Evolutionary conservation across 2,888 invertebrate genomes (phyloP), one percentile per base, ranked within the genome.

Genomic region (Alloplasta piceator): DNA sequence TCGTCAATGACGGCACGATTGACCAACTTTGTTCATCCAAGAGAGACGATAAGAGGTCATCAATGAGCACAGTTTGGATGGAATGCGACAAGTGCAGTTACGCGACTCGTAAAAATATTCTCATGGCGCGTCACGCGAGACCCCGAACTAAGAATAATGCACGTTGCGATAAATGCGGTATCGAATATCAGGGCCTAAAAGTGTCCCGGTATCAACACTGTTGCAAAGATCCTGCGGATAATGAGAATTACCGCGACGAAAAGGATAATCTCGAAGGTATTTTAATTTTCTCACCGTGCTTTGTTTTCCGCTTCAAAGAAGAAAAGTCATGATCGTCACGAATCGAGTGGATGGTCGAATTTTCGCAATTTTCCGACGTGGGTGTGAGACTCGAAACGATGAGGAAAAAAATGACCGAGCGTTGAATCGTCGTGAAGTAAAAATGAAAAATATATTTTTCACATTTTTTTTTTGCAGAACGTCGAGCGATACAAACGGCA

Each of bases 1-100:
- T 82, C 16, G 64, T 56, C 64, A 61, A 55, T 10, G 79, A 83
- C 3, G 82, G n/a, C n/a, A n/a, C n/a, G n/a, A n/a, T n/a, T n/a
- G n/a, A 83, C 9, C 43, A 67, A 9, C 71, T 74, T 12, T 36
- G 63, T 39, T 26, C 60, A 6, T 46, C 76, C 3, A 74, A 79
- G 7, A 85, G 79, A 16, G 79, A n/a, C n/a, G n/a, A n/a, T n/a
- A n/a, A n/a, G n/a, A n/a, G n/a, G 26, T 26, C 26, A 26, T 2
- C 26, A 26, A 26, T 80, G 12, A 84, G 86, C 41, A 88, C 87
- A 7, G 82, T 85, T 66, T 91, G 90, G 90, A 82, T 92, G 85
- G 91, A 91, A 80, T 92, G 92, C 71, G 89, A 92, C 77, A 89
- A 90, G 64, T 92, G 92, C 80, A 87, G 88, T 84, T 92, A 92